Percentiles rank a stretch among this genome's conserved stretches.
phyloP scores from a whole-genome alignment of 2,888 invertebrate species.

The Hypselothyrea guttata region DNA sequence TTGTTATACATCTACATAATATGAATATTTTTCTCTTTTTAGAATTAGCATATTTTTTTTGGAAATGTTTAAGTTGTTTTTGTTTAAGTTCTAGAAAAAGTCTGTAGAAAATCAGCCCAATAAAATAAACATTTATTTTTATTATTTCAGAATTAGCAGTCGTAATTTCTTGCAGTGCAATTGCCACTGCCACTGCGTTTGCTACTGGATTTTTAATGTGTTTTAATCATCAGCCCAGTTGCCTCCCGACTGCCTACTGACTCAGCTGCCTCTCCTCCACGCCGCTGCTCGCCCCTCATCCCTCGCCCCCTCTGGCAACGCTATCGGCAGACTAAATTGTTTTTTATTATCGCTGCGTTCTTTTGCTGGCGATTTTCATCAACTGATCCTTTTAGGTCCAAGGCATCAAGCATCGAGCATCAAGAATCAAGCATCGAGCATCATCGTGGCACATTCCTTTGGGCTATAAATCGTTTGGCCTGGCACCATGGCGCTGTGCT shows the following conservation, averaged over 20 bases:
- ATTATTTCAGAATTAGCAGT: not conserved
- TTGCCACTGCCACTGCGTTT: slow-evolving; percentile 12
- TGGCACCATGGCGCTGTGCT: slow-evolving; percentile 71
- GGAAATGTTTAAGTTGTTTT: no score
- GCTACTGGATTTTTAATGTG: slow-evolving; percentile 83
- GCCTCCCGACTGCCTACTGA: slow-evolving; percentile 18
- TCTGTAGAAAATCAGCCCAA: no score
- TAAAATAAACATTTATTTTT: no score
- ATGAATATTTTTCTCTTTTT: no score
- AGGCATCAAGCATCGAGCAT: no score
- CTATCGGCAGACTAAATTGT: slow-evolving; percentile 54
- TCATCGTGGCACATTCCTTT: slow-evolving; percentile 69
- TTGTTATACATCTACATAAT: no score
- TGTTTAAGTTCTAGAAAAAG: no score
- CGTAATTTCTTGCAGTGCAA: not conserved
- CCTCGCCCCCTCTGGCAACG: not conserved
- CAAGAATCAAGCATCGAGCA: no score
- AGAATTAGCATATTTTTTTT: no score
- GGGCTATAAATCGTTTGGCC: slow-evolving; percentile 77
- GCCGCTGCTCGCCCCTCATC: not conserved
- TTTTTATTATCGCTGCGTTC: slow-evolving; percentile 62
- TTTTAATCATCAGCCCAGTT: slow-evolving; percentile 80
- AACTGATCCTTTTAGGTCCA: slow-evolving; percentile 60
- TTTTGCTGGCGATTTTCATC: slow-evolving; percentile 50
- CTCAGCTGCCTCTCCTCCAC: not conserved